A percentile compares a stretch with the other conserved stretches of the same genome.
Evolutionary conservation across 2,797 vertebrate species (phyloP).

Genomic region (Sitta carolinensis): DNA sequence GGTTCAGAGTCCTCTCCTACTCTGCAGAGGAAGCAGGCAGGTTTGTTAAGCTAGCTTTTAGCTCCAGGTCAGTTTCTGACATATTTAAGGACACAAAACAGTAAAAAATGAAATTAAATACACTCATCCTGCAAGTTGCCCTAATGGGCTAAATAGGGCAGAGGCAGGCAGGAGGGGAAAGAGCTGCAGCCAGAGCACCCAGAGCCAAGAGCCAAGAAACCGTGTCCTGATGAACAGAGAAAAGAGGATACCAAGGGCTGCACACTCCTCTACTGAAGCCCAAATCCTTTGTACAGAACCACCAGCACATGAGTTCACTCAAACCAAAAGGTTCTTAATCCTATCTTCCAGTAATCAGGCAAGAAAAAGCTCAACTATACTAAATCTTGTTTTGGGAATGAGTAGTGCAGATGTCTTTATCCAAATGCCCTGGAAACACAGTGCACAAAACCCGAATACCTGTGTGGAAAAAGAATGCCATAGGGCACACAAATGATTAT

Average conservation of each 20-base stretch:
- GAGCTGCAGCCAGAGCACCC: background rate
- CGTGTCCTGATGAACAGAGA: background rate
- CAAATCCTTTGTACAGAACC: background rate
- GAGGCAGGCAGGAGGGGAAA: background rate
- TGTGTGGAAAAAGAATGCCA: background rate
- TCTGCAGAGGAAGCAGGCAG: background rate
- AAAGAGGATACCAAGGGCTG: background rate
- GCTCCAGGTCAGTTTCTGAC: background rate
- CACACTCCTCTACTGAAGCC: background rate
- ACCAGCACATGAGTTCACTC: background rate
- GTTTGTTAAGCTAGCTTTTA: background rate
- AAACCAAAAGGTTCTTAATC: background rate
- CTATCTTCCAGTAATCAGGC: background rate
- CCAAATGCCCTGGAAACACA: background rate
- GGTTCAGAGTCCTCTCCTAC: background rate
- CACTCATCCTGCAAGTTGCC: background rate
- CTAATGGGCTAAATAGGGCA: background rate
- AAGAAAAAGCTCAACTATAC: background rate
- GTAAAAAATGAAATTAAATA: background rate
- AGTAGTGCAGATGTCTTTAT: background rate
- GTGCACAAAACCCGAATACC: background rate
- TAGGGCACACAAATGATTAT: background rate
- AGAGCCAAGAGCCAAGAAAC: background rate
- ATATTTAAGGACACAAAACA: background rate
- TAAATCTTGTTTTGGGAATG: slow-evolving; percentile 12